Base-by-base conservation (phyloP, 2,797 vertebrate genomes). In the Vespertilio murinus region DNA sequence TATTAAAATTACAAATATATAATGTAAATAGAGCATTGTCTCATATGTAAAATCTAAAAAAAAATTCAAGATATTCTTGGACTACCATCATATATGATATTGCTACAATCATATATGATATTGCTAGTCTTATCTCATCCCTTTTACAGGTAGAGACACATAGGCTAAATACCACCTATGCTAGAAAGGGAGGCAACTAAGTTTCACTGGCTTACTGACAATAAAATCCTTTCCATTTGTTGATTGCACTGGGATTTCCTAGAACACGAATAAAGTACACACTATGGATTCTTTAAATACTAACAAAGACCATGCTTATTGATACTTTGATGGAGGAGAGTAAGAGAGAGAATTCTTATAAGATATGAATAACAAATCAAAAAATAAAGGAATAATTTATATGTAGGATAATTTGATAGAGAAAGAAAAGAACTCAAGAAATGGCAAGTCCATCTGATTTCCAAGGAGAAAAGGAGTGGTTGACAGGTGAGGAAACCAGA, bases 1-100 rank as follows among this genome's bases (percentile, higher is more conserved):
- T 67, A 79, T 69, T 92, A 88, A 90, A 89, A 45, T 86, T 74
- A 73, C 5, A 91, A 84, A 38, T 81, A 8, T 23, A 69, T 90
- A 3, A 25, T 7, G 69, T 25, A 92, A 65, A 47, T 35, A 75
- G 18, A 92, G 1, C n/a, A 82, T 80, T 77, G 3, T 64, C 40
- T 84, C 77, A 59, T n/a, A 65, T 70, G 14, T 70, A 52, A 91
- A 71, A 71, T 70, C 28, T 90, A 88, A 35, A 86, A 79, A 86
- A 79, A 85, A 79, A 75, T 67, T 4, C 11, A 93, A 88, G 28
- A 78, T 30, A 91, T 70, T 91, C 40, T 69, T 69, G n/a, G 54
- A 65, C 33, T 78, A 42, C 18, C 16, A 40, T 47, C 18, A 38
- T 59, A 5, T 56, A 82, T 47, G 61, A 52, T 61, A 82, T 18